A percentile compares a stretch with the other conserved stretches of the same genome.
Conservation (phyloP, 2,797 vertebrate species). For the Balearica regulorum region DNA sequence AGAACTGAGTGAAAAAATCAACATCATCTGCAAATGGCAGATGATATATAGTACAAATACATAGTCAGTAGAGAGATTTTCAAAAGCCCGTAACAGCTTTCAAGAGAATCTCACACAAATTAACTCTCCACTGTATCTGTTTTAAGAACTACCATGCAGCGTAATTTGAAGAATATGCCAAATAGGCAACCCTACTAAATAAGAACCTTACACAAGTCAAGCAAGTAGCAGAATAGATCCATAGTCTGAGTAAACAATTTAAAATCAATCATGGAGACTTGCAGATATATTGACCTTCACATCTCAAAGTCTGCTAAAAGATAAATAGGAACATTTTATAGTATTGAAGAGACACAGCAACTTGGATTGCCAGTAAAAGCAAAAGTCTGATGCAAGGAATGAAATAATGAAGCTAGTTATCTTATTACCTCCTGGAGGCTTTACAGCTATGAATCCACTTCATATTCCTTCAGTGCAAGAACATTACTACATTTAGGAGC, state of each 20-base stretch:
- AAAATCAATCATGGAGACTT: neutral
- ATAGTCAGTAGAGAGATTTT: neutral
- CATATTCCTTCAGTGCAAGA: neutral
- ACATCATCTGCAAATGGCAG: neutral
- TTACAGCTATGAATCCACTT: neutral
- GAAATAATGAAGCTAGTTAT: conserved; percentile 13
- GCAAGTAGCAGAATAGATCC: neutral
- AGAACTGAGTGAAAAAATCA: neutral
- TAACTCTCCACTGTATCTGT: neutral
- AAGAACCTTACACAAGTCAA: neutral
- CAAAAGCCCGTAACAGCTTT: neutral
- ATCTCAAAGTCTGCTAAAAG: neutral
- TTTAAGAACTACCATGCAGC: neutral
- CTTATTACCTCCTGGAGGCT: conserved; percentile 3
- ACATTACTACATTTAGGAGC: neutral
- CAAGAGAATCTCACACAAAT: neutral
- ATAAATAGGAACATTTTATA: neutral
- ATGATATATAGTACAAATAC: neutral
- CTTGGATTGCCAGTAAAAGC: neutral
- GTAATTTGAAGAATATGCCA: neutral
- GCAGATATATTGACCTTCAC: neutral
- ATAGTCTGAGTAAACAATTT: neutral
- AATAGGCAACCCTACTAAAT: neutral
- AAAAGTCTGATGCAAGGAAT: neutral
- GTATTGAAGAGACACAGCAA: neutral